Base-by-base conservation (phyloP, 2,888 invertebrate genomes). In the Apamea epomidion region DNA sequence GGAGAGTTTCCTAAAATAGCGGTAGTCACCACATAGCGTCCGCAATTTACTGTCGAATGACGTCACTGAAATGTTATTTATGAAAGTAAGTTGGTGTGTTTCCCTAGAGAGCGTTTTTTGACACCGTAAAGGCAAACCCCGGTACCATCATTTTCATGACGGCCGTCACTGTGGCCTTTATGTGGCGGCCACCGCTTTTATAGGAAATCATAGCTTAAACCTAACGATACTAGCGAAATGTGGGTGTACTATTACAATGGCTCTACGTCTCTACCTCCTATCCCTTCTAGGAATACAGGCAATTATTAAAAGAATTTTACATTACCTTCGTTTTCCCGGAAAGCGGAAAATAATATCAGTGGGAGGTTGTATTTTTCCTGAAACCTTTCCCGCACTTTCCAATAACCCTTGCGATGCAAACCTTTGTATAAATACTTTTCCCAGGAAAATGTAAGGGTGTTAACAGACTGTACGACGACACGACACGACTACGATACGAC, bases 351-450 rank as follows among this genome's bases (percentile, higher is more conserved):
- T 29, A 12, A 69, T 42, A 2, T 68, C n/a, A 42, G n/a, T 18
- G 16, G 25, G 14, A 21, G 14, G 18, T 64, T 42, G 42, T 42
- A 25, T 77, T 78, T 78, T 64, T 65, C 42, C 25, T 25, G 21
- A 45, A 78, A 77, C 6, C n/a, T 14, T 10, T 32, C 51, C 10
- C 14, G 65, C 32, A 14, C 18, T 78, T 77, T 77, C 29, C 14
- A 54, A 64, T 45, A 18, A 45, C 42, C 25, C 78, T 78, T 78
- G 51, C 54, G 6, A 48, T 42, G 8, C 12, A 51, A 77, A 51
- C 29, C 51, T 7, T 21, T 21, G 8, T 65, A 21, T 29, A 25
- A 2, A 25, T 69, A 48, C 18, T 32, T 70, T n/a, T 70, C 0
- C 32, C 48, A 71, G 14, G 10, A n/a, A 45, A 25, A 29, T 14